These are phyloP conservation scores for Hyposoter didymator DNA, from an alignment of 2,888 invertebrate species.

Conservation along the genomic window DNA sequence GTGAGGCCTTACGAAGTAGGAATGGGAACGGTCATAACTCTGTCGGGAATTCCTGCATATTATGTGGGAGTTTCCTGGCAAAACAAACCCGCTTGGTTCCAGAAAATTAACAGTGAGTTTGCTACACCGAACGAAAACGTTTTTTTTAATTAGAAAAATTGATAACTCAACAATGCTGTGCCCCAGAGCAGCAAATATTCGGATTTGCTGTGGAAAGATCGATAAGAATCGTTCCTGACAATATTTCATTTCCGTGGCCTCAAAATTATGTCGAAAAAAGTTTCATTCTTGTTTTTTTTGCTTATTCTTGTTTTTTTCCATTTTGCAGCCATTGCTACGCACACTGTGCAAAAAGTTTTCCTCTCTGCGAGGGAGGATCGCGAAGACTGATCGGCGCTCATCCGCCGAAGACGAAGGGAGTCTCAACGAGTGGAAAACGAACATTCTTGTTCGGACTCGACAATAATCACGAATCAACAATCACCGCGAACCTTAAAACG, in stretches of 20 bases:
- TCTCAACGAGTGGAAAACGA: slow-evolving; percentile 15
- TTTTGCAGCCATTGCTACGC: slow-evolving; percentile 87
- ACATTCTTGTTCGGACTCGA: slow-evolving; percentile 55
- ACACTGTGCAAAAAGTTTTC: slow-evolving; percentile 89
- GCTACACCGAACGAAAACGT: background rate
- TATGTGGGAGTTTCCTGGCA: slow-evolving; percentile 89
- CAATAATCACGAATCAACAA: slow-evolving; percentile 58
- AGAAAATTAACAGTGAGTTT: slow-evolving; percentile 86
- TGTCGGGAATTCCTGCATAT: slow-evolving; percentile 94
- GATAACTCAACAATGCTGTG: background rate
- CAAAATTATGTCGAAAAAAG: background rate
- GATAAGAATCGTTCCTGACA: background rate
- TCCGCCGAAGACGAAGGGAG: background rate
- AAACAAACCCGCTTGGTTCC: slow-evolving; percentile 88
- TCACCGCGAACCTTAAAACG: background rate
- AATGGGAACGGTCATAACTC: slow-evolving; percentile 91
- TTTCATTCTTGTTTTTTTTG: background rate
- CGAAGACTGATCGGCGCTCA: slow-evolving; percentile 71
- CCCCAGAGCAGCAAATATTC: background rate
- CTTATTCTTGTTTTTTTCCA: slow-evolving; percentile 27
- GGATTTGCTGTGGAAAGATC: background rate
- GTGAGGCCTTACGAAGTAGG: slow-evolving; percentile 92
- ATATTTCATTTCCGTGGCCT: background rate
- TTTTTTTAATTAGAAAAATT: background rate
- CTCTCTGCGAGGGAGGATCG: slow-evolving; percentile 91